Evolutionary conservation across 2,888 invertebrate species (phyloP).

Genomic region (Allygus modestus): DNA sequence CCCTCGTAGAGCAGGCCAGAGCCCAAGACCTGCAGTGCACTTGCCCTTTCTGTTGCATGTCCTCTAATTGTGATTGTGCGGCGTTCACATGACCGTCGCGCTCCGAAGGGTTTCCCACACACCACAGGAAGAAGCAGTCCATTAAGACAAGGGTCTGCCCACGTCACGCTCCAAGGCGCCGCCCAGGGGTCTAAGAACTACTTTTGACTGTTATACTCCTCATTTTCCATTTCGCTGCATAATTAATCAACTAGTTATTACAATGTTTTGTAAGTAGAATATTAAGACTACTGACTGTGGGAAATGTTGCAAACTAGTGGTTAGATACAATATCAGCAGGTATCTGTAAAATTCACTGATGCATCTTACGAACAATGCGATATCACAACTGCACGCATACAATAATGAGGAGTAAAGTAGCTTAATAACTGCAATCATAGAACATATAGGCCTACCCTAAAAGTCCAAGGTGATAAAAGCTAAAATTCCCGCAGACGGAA

Average conservation of each 20-base stretch:
- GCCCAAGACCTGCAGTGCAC: conserved; percentile 35
- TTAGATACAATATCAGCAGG: background rate
- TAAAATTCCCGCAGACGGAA: no score
- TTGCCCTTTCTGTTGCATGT: conserved; percentile 57
- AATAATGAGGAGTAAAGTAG: no score
- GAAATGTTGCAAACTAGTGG: background rate
- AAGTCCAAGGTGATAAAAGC: no score
- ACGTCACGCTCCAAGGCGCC: background rate
- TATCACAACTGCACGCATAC: no score
- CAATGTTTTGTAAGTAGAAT: background rate
- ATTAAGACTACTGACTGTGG: background rate
- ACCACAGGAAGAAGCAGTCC: conserved; percentile 52
- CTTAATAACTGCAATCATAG: no score
- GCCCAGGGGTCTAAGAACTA: conserved; percentile 26
- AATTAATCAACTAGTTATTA: conserved; percentile 2
- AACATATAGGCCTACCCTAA: no score
- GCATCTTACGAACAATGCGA: no score
- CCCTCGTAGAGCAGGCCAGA: background rate
- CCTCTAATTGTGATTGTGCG: conserved; percentile 54
- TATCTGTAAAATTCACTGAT: no score
- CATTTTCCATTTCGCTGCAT: conserved; percentile 21
- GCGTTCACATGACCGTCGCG: conserved; percentile 55
- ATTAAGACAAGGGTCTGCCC: conserved; percentile 49
- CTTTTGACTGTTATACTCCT: conserved; percentile 23
- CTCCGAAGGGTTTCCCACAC: conserved; percentile 51